Evolutionary conservation across 2,797 vertebrate species (phyloP).

Genomic region (Delichon dasypus): DNA sequence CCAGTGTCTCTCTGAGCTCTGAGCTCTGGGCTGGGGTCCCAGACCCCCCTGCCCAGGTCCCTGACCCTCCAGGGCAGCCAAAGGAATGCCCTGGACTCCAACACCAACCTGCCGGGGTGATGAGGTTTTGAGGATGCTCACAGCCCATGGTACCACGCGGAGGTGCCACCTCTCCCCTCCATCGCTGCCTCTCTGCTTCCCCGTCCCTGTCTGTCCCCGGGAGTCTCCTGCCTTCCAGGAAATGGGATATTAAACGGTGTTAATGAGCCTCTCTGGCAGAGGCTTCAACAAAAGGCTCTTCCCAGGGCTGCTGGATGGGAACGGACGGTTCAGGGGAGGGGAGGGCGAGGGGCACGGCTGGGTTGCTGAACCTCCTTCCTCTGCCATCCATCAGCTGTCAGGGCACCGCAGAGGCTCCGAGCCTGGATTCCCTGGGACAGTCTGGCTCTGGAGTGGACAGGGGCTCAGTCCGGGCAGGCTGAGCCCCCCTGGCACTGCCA

Average conservation of each 20-base stretch:
- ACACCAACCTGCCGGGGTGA: fast-evolving
- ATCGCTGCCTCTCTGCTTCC: no score
- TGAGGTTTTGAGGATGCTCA: neutral
- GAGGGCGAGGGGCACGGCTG: neutral
- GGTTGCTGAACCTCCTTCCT: slow-evolving; percentile 24
- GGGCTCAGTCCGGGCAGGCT: neutral
- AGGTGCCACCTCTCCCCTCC: neutral
- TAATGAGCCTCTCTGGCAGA: slow-evolving; percentile 26
- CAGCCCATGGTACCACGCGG: neutral
- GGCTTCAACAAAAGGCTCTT: slow-evolving; percentile 16
- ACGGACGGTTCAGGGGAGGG: neutral
- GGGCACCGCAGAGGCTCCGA: neutral
- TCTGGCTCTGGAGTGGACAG: neutral
- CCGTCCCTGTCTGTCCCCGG: neutral
- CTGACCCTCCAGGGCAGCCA: no score
- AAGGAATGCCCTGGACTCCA: no score
- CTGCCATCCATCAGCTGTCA: slow-evolving; percentile 33
- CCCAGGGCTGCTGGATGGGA: slow-evolving; percentile 9
- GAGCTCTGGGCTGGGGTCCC: no score
- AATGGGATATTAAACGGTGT: neutral
- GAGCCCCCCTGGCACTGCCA: neutral
- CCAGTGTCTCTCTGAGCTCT: no score
- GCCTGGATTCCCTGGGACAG: neutral
- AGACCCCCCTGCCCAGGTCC: no score
- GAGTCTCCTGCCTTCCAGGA: slow-evolving; percentile 28